Conservation (phyloP, 2,888 invertebrate genomes). For the Pharmacophagus antenor region DNA sequence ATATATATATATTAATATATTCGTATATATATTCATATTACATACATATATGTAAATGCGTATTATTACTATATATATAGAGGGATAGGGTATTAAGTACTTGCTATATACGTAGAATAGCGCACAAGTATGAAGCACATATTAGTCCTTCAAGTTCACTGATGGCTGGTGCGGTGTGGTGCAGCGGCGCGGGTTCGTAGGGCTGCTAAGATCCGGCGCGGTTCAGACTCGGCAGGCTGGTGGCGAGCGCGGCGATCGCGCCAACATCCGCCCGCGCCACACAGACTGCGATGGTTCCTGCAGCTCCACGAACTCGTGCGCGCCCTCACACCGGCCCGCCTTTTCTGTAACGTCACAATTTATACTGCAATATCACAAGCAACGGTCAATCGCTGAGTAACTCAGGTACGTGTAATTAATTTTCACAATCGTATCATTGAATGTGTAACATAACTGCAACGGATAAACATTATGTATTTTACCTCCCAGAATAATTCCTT, state of each 20-base stretch:
- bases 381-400: not conserved
- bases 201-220: slow-evolving; percentile 32
- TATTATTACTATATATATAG: slow-evolving; percentile 41
- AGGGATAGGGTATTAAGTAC: slow-evolving; percentile 26
- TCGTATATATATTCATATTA: not conserved
- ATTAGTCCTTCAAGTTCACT: slow-evolving; percentile 41
- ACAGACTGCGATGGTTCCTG: slow-evolving; percentile 39
- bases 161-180: slow-evolving; percentile 33
- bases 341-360: slow-evolving; percentile 52
- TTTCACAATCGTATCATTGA: not conserved
- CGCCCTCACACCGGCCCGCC: slow-evolving; percentile 59
- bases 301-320: slow-evolving; percentile 36
- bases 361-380: slow-evolving; percentile 5
- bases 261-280: slow-evolving; percentile 65
- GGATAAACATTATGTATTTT: too few relatives aligned
- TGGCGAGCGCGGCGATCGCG: slow-evolving; percentile 67
- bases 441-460: not conserved
- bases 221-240: slow-evolving; percentile 66
- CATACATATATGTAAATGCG: not conserved
- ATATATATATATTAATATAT: not conserved
- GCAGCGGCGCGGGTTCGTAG: slow-evolving; percentile 27
- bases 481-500: too few relatives aligned
- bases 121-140: slow-evolving; percentile 47
- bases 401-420: too few relatives aligned
- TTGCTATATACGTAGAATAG: slow-evolving; percentile 42